A percentile compares a stretch with the other conserved stretches of the same genome.
These are phyloP conservation scores for Rallus crepitans DNA, from an alignment of 2,797 vertebrate species.

Conservation along the genomic window DNA sequence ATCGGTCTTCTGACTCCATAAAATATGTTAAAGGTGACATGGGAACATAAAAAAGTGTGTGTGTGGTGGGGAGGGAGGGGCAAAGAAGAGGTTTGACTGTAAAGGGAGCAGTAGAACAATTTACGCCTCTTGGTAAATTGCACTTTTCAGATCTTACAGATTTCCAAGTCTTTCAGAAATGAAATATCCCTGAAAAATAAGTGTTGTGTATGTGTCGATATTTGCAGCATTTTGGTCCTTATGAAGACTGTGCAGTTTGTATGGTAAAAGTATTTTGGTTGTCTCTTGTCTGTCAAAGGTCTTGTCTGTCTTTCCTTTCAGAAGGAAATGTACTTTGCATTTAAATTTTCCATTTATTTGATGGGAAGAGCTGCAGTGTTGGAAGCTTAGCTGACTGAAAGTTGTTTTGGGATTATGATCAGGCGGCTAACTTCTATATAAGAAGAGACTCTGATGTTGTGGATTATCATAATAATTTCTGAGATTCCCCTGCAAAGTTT, in stretches of 20 bases:
- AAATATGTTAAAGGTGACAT: slow-evolving; percentile 57
- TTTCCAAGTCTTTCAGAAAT: slow-evolving; percentile 1
- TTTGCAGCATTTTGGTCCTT: not conserved
- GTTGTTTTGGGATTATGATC: not conserved
- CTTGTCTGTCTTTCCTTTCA: too few relatives aligned
- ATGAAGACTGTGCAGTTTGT: not conserved
- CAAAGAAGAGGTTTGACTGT: not conserved
- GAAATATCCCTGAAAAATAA: not conserved
- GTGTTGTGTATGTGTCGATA: not conserved
- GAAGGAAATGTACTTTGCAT: not conserved
- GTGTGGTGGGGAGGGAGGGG: not conserved
- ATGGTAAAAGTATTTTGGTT: not conserved
- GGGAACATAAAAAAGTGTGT: not conserved
- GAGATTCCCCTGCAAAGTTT: not conserved
- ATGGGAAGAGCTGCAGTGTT: not conserved
- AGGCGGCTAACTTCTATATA: not conserved
- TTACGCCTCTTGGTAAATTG: not conserved
- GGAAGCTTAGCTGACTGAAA: not conserved
- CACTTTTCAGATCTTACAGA: not conserved
- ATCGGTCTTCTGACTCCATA: slow-evolving; percentile 52
- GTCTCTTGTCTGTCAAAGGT: not conserved
- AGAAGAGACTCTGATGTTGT: not conserved
- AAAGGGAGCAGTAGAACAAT: not conserved
- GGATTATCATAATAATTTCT: not conserved
- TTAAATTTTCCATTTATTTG: not conserved